Percentiles rank a stretch among this genome's conserved stretches.
These are phyloP conservation scores for Stegodyphus mimosarum DNA, from an alignment of 1,140 invertebrate genomes.

Conservation along the genomic window DNA sequence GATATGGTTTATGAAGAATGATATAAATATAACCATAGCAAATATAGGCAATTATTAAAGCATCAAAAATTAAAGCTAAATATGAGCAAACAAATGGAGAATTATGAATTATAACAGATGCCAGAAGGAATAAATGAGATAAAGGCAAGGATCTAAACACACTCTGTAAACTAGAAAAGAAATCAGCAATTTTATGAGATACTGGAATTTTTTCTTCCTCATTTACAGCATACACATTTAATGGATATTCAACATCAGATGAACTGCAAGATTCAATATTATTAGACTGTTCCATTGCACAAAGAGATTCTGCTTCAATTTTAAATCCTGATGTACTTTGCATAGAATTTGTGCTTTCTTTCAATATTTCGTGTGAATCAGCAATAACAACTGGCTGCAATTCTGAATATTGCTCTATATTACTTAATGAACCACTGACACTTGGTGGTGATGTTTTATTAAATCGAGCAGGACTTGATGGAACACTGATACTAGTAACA, in stretches of 20 bases:
- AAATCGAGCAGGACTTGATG: constrained; percentile 27
- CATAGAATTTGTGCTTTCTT: too few species aligned
- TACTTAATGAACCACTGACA: neutral
- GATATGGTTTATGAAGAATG: neutral
- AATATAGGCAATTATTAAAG: constrained; percentile 21
- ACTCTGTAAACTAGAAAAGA: neutral
- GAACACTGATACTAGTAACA: constrained; percentile 15
- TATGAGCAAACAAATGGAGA: constrained; percentile 9
- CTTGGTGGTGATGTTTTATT: neutral
- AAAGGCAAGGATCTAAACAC: constrained; percentile 11
- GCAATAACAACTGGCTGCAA: too few species aligned
- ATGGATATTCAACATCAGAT: neutral
- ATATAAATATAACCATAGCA: neutral
- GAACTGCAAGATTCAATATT: too few species aligned
- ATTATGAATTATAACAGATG: constrained; percentile 32
- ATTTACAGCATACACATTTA: neutral
- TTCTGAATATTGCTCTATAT: neutral
- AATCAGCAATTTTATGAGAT: neutral
- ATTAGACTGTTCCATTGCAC: too few species aligned
- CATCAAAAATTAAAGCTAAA: constrained; percentile 35
- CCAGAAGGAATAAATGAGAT: constrained; percentile 7
- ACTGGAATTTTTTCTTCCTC: neutral
- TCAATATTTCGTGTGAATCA: too few species aligned
- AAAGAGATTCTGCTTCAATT: too few species aligned
- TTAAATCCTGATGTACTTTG: too few species aligned